Evolutionary conservation across 53 echinoderm and acorn worm species (phyloP).

Genomic region (Mesocentrotus franciscanus): DNA sequence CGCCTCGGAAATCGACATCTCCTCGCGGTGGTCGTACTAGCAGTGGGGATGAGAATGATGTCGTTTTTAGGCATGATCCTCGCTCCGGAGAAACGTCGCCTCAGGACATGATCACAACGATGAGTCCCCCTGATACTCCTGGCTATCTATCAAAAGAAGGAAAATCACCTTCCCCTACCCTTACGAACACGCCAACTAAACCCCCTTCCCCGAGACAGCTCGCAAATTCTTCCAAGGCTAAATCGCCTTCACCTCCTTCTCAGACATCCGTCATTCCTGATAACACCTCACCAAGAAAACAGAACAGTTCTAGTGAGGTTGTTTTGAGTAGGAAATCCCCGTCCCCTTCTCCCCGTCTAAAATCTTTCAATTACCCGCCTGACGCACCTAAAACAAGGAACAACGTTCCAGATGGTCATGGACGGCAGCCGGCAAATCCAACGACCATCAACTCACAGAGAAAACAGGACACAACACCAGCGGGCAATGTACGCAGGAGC

Average conservation of each 20-base stretch:
- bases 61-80: neutral
- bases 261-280: neutral
- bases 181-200: conserved; percentile 1
- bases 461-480: neutral
- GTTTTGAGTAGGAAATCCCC: neutral
- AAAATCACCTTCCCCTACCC: neutral
- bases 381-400: neutral
- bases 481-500: neutral
- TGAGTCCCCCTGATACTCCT: conserved; percentile 66
- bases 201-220: conserved; percentile 8
- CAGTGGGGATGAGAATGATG: conserved; percentile 48
- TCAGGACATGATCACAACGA: conserved; percentile 61
- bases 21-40: neutral
- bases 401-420: neutral
- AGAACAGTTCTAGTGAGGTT: neutral
- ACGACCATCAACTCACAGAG: neutral
- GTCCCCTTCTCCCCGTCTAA: neutral
- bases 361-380: neutral
- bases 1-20: conserved; percentile 12
- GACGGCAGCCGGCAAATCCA: neutral
- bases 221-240: neutral
- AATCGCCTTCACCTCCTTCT: conserved; percentile 19
- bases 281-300: neutral
- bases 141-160: conserved; percentile 46
- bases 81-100: conserved; percentile 29